phyloP scores from a whole-genome alignment of 2,888 invertebrate species.

The Drosophila vallismaia region DNA sequence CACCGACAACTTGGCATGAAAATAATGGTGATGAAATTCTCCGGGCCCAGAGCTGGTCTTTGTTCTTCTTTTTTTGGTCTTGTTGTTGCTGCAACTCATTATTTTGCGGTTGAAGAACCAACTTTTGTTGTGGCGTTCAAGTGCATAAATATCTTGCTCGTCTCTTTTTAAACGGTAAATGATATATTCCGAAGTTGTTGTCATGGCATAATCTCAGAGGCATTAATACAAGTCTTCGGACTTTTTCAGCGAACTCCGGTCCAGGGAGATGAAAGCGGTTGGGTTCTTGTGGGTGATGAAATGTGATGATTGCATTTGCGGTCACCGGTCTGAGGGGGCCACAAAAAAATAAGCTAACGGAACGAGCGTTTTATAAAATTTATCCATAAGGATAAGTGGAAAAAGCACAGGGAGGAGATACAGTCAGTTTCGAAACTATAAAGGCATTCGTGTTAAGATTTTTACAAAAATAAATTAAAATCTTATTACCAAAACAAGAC shows the following conservation, averaged over 20 bases:
- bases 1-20: conserved; percentile 8
- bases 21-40: conserved; percentile 44
- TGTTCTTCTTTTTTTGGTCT: conserved; percentile 38
- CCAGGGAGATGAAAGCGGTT: conserved; percentile 16
- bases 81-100: conserved; percentile 66
- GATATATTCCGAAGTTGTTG: conserved; percentile 49
- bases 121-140: conserved; percentile 62
- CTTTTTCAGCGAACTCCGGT: conserved; percentile 18
- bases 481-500: too few relatives aligned
- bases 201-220: conserved; percentile 57
- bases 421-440: not conserved
- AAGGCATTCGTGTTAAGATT: not conserved
- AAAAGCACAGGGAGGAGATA: not conserved
- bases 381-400: conserved; percentile 17
- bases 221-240: conserved; percentile 53
- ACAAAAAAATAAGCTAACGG: conserved; percentile 30
- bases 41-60: conserved; percentile 18
- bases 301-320: conserved; percentile 48
- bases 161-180: conserved; percentile 63
- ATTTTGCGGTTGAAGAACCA: conserved; percentile 72
- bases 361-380: conserved; percentile 17
- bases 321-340: conserved; percentile 19
- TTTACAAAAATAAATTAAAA: too few relatives aligned
- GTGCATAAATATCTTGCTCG: conserved; percentile 69
- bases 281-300: conserved; percentile 51